phyloP scores from a whole-genome alignment of 1,140 invertebrate genomes.

The Aphelinus certus region DNA sequence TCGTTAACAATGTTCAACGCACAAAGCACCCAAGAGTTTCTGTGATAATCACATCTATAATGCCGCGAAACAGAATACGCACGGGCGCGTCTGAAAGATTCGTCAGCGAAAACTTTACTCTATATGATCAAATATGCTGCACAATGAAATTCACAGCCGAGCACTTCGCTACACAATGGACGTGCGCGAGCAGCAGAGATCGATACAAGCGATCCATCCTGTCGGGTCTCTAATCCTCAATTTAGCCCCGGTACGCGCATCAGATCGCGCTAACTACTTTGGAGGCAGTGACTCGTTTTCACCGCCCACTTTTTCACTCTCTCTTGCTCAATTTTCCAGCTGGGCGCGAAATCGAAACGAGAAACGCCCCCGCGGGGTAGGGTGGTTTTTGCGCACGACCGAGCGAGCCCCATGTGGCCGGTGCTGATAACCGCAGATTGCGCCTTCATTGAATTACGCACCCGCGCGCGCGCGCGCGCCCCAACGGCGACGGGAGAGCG shows the following conservation, averaged over 20 bases:
- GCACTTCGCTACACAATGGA: too few relatives aligned
- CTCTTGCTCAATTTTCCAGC: conserved; percentile 23
- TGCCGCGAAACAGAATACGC: too few relatives aligned
- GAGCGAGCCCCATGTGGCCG: conserved; percentile 57
- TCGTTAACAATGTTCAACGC: too few relatives aligned
- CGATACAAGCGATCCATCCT: too few relatives aligned
- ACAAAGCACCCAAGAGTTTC: too few relatives aligned
- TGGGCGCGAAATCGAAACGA: conserved; percentile 18
- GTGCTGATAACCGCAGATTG: conserved; percentile 63
- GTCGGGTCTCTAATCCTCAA: neutral
- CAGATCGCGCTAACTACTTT: too few relatives aligned
- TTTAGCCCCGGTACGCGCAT: neutral
- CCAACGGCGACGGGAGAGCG: conserved; percentile 45
- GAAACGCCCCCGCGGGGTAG: neutral
- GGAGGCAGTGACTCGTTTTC: neutral
- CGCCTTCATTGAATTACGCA: conserved; percentile 57
- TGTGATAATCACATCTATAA: too few relatives aligned
- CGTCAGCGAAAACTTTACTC: too few relatives aligned
- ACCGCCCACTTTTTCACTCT: neutral
- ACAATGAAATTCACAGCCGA: too few relatives aligned
- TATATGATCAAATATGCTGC: too few relatives aligned
- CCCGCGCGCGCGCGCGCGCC: neutral
- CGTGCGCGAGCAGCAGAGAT: too few relatives aligned
- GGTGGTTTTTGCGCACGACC: conserved; percentile 46
- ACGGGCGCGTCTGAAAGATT: too few relatives aligned